Percentiles rank a stretch among this genome's conserved stretches.
Conservation (phyloP, 2,797 vertebrate species). For the Tenualosa ilisha region DNA sequence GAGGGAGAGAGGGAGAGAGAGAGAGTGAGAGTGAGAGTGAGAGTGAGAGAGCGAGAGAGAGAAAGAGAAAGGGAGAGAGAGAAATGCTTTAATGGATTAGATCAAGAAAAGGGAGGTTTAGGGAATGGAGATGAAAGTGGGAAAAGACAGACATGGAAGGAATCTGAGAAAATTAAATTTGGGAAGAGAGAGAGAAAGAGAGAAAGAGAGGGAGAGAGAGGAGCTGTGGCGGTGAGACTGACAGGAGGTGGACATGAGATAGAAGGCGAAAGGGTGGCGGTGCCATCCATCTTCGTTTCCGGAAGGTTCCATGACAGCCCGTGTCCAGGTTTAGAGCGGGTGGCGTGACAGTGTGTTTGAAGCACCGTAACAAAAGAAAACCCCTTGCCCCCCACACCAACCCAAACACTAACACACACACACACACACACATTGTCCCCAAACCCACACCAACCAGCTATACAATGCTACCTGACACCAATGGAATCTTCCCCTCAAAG, state of each 20-base stretch:
- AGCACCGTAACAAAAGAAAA: not conserved
- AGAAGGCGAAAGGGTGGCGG: not conserved
- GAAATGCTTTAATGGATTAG: too few species aligned
- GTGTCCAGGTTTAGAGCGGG: not conserved
- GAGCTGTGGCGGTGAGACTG: not conserved
- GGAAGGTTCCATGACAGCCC: not conserved
- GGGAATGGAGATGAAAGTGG: too few species aligned
- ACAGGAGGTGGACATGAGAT: not conserved
- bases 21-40: too few species aligned
- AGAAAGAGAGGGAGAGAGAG: not conserved
- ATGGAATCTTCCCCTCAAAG: not conserved
- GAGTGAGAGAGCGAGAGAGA: too few species aligned
- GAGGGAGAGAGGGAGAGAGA: too few species aligned
- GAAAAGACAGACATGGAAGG: too few species aligned
- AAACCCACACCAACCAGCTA: not conserved
- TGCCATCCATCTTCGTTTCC: not conserved
- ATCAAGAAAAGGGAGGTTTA: too few species aligned
- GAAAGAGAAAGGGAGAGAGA: too few species aligned
- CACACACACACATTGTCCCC: not conserved
- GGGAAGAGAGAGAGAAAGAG: not conserved
- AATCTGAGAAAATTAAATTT: too few species aligned
- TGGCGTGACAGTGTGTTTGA: not conserved
- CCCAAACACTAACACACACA: too few species aligned
- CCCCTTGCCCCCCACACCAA: not conserved
- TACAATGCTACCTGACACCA: not conserved